Percentiles rank a stretch among this genome's conserved stretches.
Conservation (phyloP, 2,113 vertebrate species). For the Rhombomys opimus region DNA sequence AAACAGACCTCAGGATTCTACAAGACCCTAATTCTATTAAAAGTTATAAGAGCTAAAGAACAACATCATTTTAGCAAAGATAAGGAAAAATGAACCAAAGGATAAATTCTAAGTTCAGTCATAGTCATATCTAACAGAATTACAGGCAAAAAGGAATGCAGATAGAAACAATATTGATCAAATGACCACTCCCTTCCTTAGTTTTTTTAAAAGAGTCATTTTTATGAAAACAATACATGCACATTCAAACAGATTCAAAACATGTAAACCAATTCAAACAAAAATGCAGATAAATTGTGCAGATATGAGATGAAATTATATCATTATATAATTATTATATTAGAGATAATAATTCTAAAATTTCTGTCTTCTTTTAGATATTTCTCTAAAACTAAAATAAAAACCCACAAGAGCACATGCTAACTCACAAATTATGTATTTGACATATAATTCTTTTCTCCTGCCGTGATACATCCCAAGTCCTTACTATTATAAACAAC, state of each 20-base stretch:
- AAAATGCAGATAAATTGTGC: background rate
- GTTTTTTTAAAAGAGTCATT: slow-evolving; percentile 9
- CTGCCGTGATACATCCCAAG: background rate
- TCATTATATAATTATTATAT: too few species aligned
- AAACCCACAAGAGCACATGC: background rate
- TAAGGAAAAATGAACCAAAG: slow-evolving; percentile 1
- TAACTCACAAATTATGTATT: slow-evolving; percentile 1
- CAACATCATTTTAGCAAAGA: slow-evolving; percentile 31
- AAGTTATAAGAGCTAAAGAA: slow-evolving; percentile 28
- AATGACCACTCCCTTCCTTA: background rate
- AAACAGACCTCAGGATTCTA: background rate
- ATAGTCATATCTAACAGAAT: background rate
- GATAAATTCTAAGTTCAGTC: slow-evolving; percentile 33
- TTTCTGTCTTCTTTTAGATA: background rate
- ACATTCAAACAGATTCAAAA: slow-evolving; percentile 27
- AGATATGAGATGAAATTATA: background rate
- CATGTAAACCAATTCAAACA: background rate
- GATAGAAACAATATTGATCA: slow-evolving; percentile 14
- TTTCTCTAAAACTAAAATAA: slow-evolving; percentile 13
- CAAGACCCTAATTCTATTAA: slow-evolving; percentile 12
- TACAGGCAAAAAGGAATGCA: background rate
- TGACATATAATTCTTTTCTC: slow-evolving; percentile 17
- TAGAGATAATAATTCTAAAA: slow-evolving; percentile 6
- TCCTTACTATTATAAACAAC: background rate
- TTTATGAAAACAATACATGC: background rate